Evolutionary conservation across 2,113 vertebrate species (phyloP), one percentile per base, ranked within the genome.

Genomic region (Tapirus terrestris): DNA sequence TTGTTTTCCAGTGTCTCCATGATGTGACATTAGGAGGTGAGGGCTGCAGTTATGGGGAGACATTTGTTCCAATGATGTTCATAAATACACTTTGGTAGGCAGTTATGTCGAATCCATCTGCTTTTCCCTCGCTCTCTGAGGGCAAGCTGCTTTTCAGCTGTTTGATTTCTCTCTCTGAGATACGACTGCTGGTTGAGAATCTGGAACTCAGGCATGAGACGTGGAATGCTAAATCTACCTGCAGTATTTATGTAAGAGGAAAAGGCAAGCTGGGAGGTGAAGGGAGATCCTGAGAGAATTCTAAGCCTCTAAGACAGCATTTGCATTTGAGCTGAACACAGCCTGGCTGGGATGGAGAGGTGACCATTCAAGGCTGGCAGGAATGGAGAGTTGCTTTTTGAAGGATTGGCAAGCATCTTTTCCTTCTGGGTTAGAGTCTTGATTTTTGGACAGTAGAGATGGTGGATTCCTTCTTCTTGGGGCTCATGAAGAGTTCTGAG

Each of bases 21-120:
- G 85, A 97, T 96, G 94, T 97, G 97, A 98, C 96, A 96, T 80
- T 61, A 96, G 94, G 95, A 97, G 95, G 88, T 45, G 89, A 96
- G 89, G 95, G 68, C 88, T 98, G 72, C 82, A 90, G 51, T 98
- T 98, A 96, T 8, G 60, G 31, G 48, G 29, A 97, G 70, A 89
- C 87, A 97, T 98, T 96, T 87, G 60, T 97, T 94, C 93, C 90
- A 96, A 39, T 39, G 39, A 90, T n/a, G 17, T 93, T 97, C 98
- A 97, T 97, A 98, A 98, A 97, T 85, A 90, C 0, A 90, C 72
- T 94, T 98, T 96, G 56, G 96, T 96, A 0, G 0, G 90, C 80
- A 90, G 56, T 97, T 98, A 83, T 77, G 53, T 89, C 51, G 4
- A 90, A 75, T 88, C 63, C 25, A 16, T 70, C 87, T 79, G 25